phyloP scores from a whole-genome alignment of 2,797 vertebrate species.

The Halcyon leucocephala region DNA sequence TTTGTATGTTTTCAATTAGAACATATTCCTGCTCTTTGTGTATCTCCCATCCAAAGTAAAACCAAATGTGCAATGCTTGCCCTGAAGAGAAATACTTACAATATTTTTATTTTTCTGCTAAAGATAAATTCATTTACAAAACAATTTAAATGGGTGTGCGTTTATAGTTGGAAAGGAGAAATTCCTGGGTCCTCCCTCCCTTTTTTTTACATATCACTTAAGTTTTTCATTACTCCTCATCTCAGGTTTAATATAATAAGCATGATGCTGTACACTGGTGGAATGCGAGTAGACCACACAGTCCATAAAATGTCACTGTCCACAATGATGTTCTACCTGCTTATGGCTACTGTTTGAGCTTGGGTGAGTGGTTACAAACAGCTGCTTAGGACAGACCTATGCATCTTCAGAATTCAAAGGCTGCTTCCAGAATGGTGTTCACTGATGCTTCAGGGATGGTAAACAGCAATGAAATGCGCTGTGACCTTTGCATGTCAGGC shows the following conservation, averaged over 20 bases:
- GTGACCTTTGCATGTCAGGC: constrained; percentile 11
- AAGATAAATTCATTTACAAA: constrained; percentile 59
- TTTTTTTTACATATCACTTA: neutral
- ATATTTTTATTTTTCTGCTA: constrained; percentile 41
- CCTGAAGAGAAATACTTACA: constrained; percentile 17
- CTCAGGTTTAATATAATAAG: neutral
- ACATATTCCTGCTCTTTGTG: neutral
- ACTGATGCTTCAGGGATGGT: neutral
- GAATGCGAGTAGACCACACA: neutral
- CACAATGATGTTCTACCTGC: neutral
- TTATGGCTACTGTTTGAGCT: neutral
- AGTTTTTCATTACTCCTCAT: neutral
- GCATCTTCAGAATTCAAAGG: neutral
- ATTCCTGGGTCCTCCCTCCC: neutral
- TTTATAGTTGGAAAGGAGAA: constrained; percentile 14
- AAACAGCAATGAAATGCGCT: neutral
- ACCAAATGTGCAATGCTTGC: neutral
- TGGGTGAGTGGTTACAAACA: neutral
- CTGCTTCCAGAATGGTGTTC: neutral
- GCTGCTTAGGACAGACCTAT: neutral
- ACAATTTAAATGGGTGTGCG: constrained; percentile 43
- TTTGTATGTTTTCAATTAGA: neutral
- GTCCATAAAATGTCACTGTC: neutral
- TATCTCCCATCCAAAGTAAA: constrained; percentile 17
- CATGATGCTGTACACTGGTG: neutral